Evolutionary conservation across 1,140 invertebrate genomes (phyloP).

Genomic region (Zaprionus camerounensis): DNA sequence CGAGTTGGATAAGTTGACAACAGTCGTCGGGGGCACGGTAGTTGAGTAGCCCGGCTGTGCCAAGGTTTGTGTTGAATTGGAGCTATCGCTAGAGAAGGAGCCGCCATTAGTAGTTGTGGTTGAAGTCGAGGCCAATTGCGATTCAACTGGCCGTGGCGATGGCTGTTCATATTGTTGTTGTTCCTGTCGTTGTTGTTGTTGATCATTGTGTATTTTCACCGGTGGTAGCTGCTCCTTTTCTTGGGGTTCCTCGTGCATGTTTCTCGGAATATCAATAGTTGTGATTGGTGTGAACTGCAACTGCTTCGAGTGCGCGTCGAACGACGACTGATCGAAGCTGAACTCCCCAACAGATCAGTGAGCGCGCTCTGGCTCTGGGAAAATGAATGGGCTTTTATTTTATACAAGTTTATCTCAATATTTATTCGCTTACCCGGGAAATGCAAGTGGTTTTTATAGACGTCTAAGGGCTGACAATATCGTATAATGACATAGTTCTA

Average conservation of each 20-base stretch:
- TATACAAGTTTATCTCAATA: not conserved
- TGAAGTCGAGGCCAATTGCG: not conserved
- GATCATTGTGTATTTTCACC: not conserved
- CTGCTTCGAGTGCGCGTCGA: constrained; percentile 30
- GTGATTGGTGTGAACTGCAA: not conserved
- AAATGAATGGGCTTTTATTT: not conserved
- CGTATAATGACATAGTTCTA: not conserved
- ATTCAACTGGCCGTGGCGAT: not conserved
- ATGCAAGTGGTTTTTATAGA: not conserved
- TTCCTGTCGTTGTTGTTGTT: not conserved
- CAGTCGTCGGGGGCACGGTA: constrained; percentile 73
- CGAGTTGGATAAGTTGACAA: constrained; percentile 80
- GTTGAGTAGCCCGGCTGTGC: constrained; percentile 67
- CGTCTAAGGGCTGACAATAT: not conserved
- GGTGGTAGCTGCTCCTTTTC: not conserved
- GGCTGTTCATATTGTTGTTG: not conserved
- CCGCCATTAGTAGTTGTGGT: not conserved
- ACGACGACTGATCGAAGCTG: constrained; percentile 48
- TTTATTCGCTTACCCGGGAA: not conserved
- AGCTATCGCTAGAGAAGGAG: not conserved
- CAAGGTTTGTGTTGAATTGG: constrained; percentile 36
- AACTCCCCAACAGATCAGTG: constrained; percentile 22
- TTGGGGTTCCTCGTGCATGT: not conserved
- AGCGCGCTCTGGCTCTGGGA: not conserved
- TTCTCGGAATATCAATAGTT: not conserved